Base-by-base conservation (phyloP, 2,888 invertebrate genomes). In the Dynastes hyllus region DNA sequence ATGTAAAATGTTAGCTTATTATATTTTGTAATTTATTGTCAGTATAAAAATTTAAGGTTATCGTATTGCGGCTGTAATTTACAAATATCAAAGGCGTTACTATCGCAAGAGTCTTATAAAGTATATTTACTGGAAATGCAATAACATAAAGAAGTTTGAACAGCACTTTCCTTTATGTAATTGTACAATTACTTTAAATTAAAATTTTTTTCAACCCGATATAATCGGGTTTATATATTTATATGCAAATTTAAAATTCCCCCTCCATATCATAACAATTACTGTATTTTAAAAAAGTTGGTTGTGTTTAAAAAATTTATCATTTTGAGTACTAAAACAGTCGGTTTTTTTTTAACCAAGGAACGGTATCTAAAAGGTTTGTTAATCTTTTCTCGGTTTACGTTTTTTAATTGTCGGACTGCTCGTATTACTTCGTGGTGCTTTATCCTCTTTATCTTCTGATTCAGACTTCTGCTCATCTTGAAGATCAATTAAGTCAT, bases 341-440 rank as follows among this genome's bases (percentile, higher is more conserved):
- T 79, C 79, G 22, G 0, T 76, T 63, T 58, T 79, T 16, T 58
- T 79, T 76, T 61, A 61, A 9, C 37, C 32, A 73, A 78, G 78
- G 53, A 73, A 78, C 73, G 53, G 55, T n/a, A 27, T 65, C 32
- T 40, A 77, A 16, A 40, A 58, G n/a, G 27, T 50, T 37, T 63
- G 51, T 66, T 73, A 83, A 70, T 83, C 95, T 90, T 94, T 94
- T 85, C 95, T 91, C 71, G 94, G 91, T 88, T 94, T 93, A 81
- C 95, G 93, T 88, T 94, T 94, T 88, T 94, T 93, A 80, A 94
- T 92, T 85, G 90, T 90, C 5, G 91, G 90, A 87, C 92, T 92
- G 84, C 80, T 81, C 82, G 88, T 82, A 83, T 88, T 81, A 71
- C 82, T 84, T 45, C 86, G 88, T 0, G 83, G 82, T 11, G 66